These are phyloP conservation scores for Cabera pusaria DNA, from an alignment of 2,888 invertebrate species.

Conservation along the genomic window DNA sequence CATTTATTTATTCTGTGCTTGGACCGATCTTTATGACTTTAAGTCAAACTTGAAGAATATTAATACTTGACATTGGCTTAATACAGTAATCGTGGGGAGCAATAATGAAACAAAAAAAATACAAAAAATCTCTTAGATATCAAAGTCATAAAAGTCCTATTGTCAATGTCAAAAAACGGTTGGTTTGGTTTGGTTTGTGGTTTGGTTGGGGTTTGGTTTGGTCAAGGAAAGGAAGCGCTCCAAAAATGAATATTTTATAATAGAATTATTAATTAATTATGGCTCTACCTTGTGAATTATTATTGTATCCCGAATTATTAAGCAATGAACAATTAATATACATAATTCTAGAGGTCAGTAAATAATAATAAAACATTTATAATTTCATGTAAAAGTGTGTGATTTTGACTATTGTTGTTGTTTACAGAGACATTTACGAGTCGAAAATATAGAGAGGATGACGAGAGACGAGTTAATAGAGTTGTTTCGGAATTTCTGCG, in stretches of 20 bases:
- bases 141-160: too few species aligned
- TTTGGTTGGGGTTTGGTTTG: too few species aligned
- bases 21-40: too few species aligned
- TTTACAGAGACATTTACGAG: slow-evolving; percentile 64
- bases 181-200: too few species aligned
- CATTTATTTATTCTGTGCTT: too few species aligned
- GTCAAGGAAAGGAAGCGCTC: slow-evolving; percentile 28
- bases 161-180: slow-evolving; percentile 9
- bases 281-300: slow-evolving; percentile 66
- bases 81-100: too few species aligned
- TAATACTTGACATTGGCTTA: too few species aligned
- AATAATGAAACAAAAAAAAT: too few species aligned
- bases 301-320: slow-evolving; percentile 73
- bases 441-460: slow-evolving; percentile 56
- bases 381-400: too few species aligned
- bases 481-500: slow-evolving; percentile 70
- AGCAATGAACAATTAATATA: slow-evolving; percentile 63
- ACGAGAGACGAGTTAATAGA: slow-evolving; percentile 63
- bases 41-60: too few species aligned
- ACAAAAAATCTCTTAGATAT: too few species aligned
- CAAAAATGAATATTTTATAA: slow-evolving; percentile 1
- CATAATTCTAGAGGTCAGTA: slow-evolving; percentile 67
- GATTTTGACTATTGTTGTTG: slow-evolving; percentile 11
- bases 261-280: slow-evolving; percentile 36
- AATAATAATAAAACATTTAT: too few species aligned